Evolutionary conservation across 2,113 vertebrate species (phyloP), one percentile per base, ranked within the genome.

Genomic region (Epinephelus cyanopodus): DNA sequence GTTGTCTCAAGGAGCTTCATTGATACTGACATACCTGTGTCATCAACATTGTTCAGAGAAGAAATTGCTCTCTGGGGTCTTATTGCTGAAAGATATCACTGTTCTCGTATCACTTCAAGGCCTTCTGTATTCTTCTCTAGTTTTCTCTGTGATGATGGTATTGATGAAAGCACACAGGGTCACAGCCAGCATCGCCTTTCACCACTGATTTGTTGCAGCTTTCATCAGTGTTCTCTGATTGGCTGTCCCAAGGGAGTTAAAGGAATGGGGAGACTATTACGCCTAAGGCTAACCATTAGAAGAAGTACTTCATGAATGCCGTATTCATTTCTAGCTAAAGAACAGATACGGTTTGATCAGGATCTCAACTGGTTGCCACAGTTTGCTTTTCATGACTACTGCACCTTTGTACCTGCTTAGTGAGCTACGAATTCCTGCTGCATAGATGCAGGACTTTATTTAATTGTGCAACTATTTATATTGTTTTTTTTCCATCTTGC

Each of bases 201-300:
- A 42, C 68, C 53, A 67, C 67, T 77, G 81, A 89, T 86, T 89
- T 33, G 58, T 64, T 65, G 15, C 74, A 25, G 77, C 90, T 89
- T 91, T 90, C 86, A 89, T 91, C 85, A 86, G 2, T 61, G 84
- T 18, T 33, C 69, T 84, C 75, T 87, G 85, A 82, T 85, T 89
- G 89, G 82, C 54, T 86, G 54, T 81, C 87, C 74, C 75, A 2
- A 18, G 83, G 60, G 90, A 79, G 39, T 74, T 71, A 13, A 29
- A 79, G 84, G 82, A 89, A 90, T 86, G 82, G n/a, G 33, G 47
- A 67, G 45, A 29, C 76, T 53, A 45, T 81, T 64, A 61, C 65
- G 56, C 79, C 69, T 33, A 39, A 84, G 50, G 83, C 77, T 67
- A 56, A 72, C 54, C 79, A 76, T 91, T 74, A 84, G 84, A 87